Base-by-base conservation (phyloP, 2,888 invertebrate species). In the Lissocephala sabroskyi region DNA sequence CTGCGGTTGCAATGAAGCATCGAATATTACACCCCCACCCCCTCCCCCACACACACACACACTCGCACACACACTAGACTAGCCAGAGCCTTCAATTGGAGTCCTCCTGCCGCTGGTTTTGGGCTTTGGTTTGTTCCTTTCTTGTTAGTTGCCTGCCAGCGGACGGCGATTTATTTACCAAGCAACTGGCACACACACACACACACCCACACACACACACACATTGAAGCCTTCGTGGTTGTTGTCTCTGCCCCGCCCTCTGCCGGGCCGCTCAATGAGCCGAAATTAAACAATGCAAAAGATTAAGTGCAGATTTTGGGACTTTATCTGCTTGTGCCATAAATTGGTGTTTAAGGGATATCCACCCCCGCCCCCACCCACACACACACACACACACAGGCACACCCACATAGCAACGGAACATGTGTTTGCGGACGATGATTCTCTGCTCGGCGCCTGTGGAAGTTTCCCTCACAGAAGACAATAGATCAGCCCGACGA, bases 271-370 rank as follows among this genome's bases (percentile, higher is more conserved):
- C 62, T 79, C 80, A 80, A 80, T 79, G 79, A 77, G 80, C 62
- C 78, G 78, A 82, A 81, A 82, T 82, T 82, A 82, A 80, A 82
- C 82, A 82, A 82, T 82, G 78, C 80, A 79, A 79, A 82, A 82
- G 82, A 82, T 82, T 82, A 82, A 82, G 80, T 80, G 75, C 78
- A 82, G 82, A 82, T 82, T 23, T 82, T 82, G 77, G 80, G 80
- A 82, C 80, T 82, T 81, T 82, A 81, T 80, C 79, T 82, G 81
- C 76, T 76, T 79, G 77, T 77, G 81, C 82, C 82, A 82, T 81
- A 81, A 81, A 81, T 81, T 82, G 80, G 82, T 80, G 79, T 82
- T 81, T 81, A 81, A 70, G 79, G 68, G 81, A 81, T 80, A 76
- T 79, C 81, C 74, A 79, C 65, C 71, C 74, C 60, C 65, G 75